A percentile compares a stretch with the other conserved stretches of the same genome.
These are phyloP conservation scores for Aplysina aerophoba DNA, from an alignment of 37 sponge, comb jelly and placozoan species.

Conservation along the genomic window DNA sequence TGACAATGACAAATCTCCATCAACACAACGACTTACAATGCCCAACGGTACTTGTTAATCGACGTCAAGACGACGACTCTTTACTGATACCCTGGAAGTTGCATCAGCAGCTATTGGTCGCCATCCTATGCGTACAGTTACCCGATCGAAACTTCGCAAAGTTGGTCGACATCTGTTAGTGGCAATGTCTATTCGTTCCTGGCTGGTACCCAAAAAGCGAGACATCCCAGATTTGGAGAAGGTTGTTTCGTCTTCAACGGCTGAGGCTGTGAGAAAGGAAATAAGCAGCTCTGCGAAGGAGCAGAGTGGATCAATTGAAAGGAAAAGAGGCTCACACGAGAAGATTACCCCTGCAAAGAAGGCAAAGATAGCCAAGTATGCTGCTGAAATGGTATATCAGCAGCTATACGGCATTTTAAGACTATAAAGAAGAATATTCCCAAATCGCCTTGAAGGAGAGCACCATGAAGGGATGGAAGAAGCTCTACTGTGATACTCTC, in stretches of 20 bases:
- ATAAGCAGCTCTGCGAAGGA: background rate
- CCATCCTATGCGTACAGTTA: too few species aligned
- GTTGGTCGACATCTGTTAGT: too few species aligned
- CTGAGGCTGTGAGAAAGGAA: background rate
- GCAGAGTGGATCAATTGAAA: background rate
- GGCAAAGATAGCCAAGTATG: background rate
- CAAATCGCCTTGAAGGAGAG: background rate
- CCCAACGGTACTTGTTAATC: too few species aligned
- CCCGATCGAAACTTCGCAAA: too few species aligned
- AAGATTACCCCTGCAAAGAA: background rate
- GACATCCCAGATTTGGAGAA: background rate
- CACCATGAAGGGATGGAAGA: slow-evolving; percentile 6
- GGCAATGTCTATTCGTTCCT: too few species aligned
- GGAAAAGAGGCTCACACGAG: background rate
- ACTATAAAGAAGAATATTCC: background rate
- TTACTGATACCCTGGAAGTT: too few species aligned
- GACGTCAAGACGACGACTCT: too few species aligned
- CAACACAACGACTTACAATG: too few species aligned
- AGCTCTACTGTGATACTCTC: background rate
- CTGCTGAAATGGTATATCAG: background rate
- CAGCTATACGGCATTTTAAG: background rate
- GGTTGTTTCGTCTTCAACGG: background rate
- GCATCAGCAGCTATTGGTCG: too few species aligned
- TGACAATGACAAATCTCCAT: too few species aligned
- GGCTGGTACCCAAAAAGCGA: too few species aligned